Percentiles rank a stretch among this genome's conserved stretches.
Evolutionary conservation across 2,797 vertebrate genomes (phyloP).

Genomic region (Poliocrania exsul): DNA sequence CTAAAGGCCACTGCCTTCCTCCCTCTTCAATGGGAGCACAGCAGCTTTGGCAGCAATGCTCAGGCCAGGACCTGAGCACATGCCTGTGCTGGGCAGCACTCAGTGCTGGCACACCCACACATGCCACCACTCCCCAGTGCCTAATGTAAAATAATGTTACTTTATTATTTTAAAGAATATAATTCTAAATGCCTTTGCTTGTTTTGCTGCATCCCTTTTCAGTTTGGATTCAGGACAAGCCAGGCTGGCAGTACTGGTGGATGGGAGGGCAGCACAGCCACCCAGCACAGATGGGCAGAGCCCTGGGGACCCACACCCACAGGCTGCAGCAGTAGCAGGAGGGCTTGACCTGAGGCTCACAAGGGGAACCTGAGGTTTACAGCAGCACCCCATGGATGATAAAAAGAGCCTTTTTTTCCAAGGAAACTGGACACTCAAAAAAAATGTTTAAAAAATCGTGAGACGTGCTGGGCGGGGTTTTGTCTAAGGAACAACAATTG

Average conservation of each 20-base stretch:
- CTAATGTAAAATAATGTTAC: not conserved
- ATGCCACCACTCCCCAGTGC: not conserved
- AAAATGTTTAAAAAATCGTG: rapidly evolving
- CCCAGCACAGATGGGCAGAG: not conserved
- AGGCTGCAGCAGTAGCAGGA: rapidly evolving
- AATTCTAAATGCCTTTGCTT: not conserved
- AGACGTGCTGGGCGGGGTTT: not conserved
- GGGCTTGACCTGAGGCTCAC: rapidly evolving
- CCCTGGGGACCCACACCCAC: rapidly evolving
- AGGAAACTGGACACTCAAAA: rapidly evolving
- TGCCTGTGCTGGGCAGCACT: not conserved
- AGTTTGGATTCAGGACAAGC: rapidly evolving
- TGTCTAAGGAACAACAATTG: not conserved
- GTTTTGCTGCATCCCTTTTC: rapidly evolving
- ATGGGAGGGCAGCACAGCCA: not conserved
- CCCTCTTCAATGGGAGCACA: rapidly evolving
- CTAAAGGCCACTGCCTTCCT: too few species aligned
- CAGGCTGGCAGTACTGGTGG: not conserved
- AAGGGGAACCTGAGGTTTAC: not conserved
- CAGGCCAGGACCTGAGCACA: not conserved
- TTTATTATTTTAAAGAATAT: not conserved
- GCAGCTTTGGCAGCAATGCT: not conserved
- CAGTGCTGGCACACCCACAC: not conserved
- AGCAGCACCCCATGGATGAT: not conserved
- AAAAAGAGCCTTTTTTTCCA: not conserved